phyloP scores from a whole-genome alignment of 1,140 invertebrate genomes.

The Choristoneura fumiferana region DNA sequence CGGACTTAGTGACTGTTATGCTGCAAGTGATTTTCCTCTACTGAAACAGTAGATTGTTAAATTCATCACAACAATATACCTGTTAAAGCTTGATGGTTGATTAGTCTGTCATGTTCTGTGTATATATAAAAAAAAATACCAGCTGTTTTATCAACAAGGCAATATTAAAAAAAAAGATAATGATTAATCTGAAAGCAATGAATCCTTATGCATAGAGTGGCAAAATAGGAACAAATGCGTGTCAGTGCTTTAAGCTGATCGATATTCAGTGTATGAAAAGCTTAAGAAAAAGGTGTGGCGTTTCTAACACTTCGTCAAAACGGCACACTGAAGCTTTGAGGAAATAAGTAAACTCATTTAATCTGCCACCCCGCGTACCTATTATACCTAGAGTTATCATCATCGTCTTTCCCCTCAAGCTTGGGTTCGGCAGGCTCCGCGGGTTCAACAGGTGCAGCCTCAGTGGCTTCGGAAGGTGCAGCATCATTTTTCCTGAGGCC shows the following conservation, averaged over 20 bases:
- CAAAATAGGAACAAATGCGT: too few species aligned
- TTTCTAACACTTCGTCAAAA: constrained; percentile 25
- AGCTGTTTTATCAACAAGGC: too few species aligned
- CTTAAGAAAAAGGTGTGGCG: too few species aligned
- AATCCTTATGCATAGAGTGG: not conserved
- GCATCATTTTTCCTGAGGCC: constrained; percentile 82
- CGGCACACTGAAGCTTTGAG: constrained; percentile 36
- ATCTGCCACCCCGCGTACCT: constrained; percentile 80
- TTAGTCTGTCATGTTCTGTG: too few species aligned
- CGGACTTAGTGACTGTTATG: too few species aligned
- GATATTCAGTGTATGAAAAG: not conserved
- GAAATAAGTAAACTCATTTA: constrained; percentile 59
- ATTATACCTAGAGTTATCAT: constrained; percentile 89
- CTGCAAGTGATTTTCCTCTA: too few species aligned
- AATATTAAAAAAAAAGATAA: too few species aligned
- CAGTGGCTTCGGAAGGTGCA: constrained; percentile 62
- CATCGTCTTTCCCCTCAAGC: constrained; percentile 84
- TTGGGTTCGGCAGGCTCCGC: constrained; percentile 73
- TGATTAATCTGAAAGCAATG: not conserved
- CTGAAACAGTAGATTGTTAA: too few species aligned
- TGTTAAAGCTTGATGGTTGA: too few species aligned
- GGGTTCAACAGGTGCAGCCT: constrained; percentile 72
- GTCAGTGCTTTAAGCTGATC: too few species aligned
- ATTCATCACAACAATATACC: too few species aligned
- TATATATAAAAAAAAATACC: too few species aligned